A percentile compares a stretch with the other conserved stretches of the same genome.
Conservation (phyloP, 2,113 vertebrate species). For the Onychostoma macrolepis region DNA sequence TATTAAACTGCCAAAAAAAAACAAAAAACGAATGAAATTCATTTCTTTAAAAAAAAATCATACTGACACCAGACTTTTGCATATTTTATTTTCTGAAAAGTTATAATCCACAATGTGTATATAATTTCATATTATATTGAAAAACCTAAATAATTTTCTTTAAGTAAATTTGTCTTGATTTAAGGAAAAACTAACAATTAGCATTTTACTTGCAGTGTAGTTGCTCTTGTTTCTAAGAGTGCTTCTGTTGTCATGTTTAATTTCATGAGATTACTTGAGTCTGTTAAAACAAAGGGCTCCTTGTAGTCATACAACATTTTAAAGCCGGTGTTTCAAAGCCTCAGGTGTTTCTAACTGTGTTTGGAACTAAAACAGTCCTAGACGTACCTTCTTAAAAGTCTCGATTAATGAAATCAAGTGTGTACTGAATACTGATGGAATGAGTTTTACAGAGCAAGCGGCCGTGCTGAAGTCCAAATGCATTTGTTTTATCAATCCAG, state of each 20-base stretch:
- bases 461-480: neutral
- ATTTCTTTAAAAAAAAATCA: too few relatives aligned
- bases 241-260: neutral
- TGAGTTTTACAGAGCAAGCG: neutral
- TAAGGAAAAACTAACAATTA: too few relatives aligned
- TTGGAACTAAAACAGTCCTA: neutral
- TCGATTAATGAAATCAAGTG: constrained; percentile 16
- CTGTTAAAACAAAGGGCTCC: neutral
- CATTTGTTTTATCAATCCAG: neutral
- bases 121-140: too few relatives aligned
- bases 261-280: neutral
- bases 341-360: neutral
- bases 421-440: constrained; percentile 11
- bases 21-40: too few relatives aligned
- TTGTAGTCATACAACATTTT: neutral
- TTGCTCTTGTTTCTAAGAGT: neutral
- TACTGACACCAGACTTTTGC: too few relatives aligned
- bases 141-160: too few relatives aligned
- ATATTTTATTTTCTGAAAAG: too few relatives aligned
- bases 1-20: neutral
- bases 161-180: too few relatives aligned
- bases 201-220: neutral
- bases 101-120: too few relatives aligned
- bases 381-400: neutral
- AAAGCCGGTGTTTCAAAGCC: neutral